Base-by-base conservation (phyloP, 2,113 vertebrate species). In the Alligator sinensis region DNA sequence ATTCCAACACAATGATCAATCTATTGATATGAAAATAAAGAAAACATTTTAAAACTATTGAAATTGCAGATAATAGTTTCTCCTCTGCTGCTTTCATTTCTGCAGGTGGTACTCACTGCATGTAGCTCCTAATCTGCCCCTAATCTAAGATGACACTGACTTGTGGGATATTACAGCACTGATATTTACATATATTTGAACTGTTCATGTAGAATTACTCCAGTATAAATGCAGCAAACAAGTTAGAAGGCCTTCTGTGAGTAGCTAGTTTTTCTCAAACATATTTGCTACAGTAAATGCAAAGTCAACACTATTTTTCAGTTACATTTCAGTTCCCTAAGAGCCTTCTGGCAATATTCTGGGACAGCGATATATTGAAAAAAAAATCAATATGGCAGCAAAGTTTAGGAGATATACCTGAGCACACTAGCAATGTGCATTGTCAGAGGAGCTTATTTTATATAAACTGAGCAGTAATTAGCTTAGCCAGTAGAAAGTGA, bases 181-280 rank as follows among this genome's bases (percentile, higher is more conserved):
- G 76, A 47, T 64, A 28, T 75, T 76, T 84, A 75, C 21, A 24
- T 21, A 4, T 10, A 10, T 91, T 87, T 38, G 68, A 90, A 22
- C 38, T 82, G 79, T 90, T 76, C 88, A 88, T 90, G 68, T 81
- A 74, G 75, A 90, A 12, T 83, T 88, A 62, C 77, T 82, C 75
- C 25, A 13, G 11, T 68, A 11, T 28, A 64, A 4, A 38, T 62
- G 72, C 88, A 76, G 60, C 6, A 58, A 70, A 72, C 11, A 58
- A 62, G 18, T 61, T 60, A 59, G 5, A 2, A 22, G 38, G 13
- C 3, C 19, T 80, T 76, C 59, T 14, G 58, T 6, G 79, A 25
- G 11, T 22, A 75, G 59, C 16, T 74, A 1, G 4, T 81, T 55
- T 80, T 90, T 84, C 68, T 80, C 47, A 64, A 76, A 82, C 54